Conservation (phyloP, 2,797 vertebrate genomes). For the Macroramphosus scolopax region DNA sequence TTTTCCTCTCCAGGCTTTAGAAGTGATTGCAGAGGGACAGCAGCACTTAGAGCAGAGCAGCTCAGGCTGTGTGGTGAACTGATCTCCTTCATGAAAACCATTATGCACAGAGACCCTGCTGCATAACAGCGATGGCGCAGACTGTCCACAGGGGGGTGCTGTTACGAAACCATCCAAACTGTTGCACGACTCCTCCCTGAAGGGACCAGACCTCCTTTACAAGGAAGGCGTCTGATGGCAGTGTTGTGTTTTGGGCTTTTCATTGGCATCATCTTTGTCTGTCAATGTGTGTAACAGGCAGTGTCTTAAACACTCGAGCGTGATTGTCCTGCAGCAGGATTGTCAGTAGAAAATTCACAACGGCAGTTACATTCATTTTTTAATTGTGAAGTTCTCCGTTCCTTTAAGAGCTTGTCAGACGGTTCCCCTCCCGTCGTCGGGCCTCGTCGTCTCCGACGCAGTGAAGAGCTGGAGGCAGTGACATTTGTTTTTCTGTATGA, state of each 20-base stretch:
- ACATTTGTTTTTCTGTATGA: constrained; percentile 30
- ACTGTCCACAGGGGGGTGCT: constrained; percentile 53
- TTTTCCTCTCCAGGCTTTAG: constrained; percentile 14
- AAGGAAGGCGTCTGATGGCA: constrained; percentile 42
- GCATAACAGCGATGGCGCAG: constrained; percentile 30
- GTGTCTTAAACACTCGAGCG: constrained; percentile 17
- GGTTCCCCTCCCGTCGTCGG: background rate
- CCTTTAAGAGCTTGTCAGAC: constrained; percentile 36
- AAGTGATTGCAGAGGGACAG: constrained; percentile 17
- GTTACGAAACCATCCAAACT: constrained; percentile 8
- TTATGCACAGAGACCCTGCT: constrained; percentile 52
- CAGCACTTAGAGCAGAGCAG: constrained; percentile 49
- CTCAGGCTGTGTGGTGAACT: constrained; percentile 29
- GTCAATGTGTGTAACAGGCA: constrained; percentile 13
- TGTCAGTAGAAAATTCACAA: constrained; percentile 59
- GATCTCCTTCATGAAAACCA: constrained; percentile 33
- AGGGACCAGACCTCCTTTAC: constrained; percentile 40
- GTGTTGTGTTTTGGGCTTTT: constrained; percentile 42
- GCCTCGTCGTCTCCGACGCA: constrained; percentile 25
- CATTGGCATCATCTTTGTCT: background rate
- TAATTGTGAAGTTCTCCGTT: constrained; percentile 34
- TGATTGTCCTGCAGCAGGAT: constrained; percentile 70
- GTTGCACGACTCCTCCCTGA: constrained; percentile 26
- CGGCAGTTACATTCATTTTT: constrained; percentile 23
- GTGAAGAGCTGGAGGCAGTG: constrained; percentile 34